phyloP scores from a whole-genome alignment of 2,113 vertebrate species.

The Myotis davidii region DNA sequence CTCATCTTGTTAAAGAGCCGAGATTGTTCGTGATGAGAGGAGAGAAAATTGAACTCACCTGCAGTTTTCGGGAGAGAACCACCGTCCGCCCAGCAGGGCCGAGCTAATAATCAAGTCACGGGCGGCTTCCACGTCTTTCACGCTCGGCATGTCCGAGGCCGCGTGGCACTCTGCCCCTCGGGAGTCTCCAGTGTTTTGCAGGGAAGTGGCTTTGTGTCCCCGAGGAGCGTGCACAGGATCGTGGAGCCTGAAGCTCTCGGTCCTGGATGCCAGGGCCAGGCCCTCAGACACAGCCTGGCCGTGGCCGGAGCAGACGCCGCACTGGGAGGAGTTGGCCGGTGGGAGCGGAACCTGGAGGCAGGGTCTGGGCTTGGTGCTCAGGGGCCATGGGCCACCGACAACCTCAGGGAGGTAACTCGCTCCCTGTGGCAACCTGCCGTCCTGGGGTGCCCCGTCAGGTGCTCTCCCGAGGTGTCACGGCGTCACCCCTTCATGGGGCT shows the following conservation, averaged over 20 bases:
- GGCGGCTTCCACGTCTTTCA: background rate
- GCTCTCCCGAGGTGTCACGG: background rate
- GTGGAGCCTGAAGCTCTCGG: too few species aligned
- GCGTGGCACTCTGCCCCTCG: too few species aligned
- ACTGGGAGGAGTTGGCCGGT: background rate
- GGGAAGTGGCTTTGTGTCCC: background rate
- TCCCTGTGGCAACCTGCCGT: fast-evolving
- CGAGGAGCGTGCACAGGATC: background rate
- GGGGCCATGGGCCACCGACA: background rate
- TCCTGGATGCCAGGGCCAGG: background rate
- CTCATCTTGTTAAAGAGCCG: background rate
- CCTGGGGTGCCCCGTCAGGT: background rate
- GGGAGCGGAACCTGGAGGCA: background rate
- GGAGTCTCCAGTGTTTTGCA: background rate
- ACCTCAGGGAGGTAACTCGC: background rate
- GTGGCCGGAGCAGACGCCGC: background rate
- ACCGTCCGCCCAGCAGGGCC: too few species aligned
- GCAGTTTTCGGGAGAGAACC: background rate
- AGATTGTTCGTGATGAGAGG: background rate
- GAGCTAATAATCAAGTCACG: too few species aligned
- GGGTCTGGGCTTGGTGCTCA: background rate
- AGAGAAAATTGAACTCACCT: background rate
- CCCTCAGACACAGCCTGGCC: background rate
- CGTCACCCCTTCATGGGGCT: too few species aligned
- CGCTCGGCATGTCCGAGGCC: too few species aligned